Evolutionary conservation across 1,140 invertebrate species (phyloP), one percentile per base, ranked within the genome.

Genomic region (Aphelenchoides fujianensis): DNA sequence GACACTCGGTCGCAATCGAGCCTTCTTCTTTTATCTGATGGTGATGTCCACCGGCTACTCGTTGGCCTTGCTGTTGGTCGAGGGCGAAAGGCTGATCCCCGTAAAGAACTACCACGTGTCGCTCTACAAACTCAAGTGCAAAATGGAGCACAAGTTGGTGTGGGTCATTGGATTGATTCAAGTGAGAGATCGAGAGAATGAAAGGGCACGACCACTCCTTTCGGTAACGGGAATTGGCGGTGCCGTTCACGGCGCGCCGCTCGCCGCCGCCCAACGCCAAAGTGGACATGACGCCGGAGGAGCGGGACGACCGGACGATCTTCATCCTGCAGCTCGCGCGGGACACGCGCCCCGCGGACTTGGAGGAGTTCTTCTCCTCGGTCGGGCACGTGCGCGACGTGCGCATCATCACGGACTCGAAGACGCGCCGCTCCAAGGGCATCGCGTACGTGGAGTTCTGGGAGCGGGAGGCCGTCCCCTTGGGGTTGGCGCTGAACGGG

Each of bases 391-490:
- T 98, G 79, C 89, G 94, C 79, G 97, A 99, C 88, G 97, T 99
- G 7, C 88, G 95, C 82, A 89, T 99, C 72, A 99, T 99, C 53
- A 97, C 94, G 52, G 98, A 98, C 86, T 98, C 98, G 85, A 97
- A 98, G 86, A 99, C 97, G 0, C 89, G 96, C 78, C 88, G 95
- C 75, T 98, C 97, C 78, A 99, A 99, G 87, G 97, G 97, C 63
- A 98, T 99, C 82, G 92, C 95, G 19, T 99, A 99, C 86, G 94
- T 99, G 59, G 97, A 99, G 87, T 99, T 99, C 85, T 91, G 92
- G 83, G 95, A 98, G 87, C 92, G 94, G 12, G 95, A 98, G 87
- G 95, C 94, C 74, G 96, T 98, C 28, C 91, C 93, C 71, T 87
- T 98, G 86, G 97, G 95, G n/a, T 87, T 99, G 54, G 95, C 94